These are phyloP conservation scores for Limnephilus rhombicus DNA, from an alignment of 2,888 invertebrate genomes.

Conservation along the genomic window DNA sequence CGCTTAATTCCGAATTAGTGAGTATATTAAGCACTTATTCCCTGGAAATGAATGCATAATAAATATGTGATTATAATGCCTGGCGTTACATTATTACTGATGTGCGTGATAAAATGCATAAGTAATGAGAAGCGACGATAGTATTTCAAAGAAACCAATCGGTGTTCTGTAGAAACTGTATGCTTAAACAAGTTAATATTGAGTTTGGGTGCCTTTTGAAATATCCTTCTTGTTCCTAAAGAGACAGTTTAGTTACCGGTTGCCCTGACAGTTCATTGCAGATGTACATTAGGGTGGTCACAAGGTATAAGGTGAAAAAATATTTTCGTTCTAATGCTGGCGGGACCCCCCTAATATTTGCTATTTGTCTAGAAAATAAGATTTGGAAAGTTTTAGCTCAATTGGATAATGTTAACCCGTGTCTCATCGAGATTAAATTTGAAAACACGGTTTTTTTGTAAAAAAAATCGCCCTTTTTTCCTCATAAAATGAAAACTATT, in stretches of 20 bases:
- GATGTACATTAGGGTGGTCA: too few relatives aligned
- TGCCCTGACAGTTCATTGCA: not conserved
- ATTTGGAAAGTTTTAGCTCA: too few relatives aligned
- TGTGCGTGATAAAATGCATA: slow-evolving; percentile 31
- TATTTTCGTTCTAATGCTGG: too few relatives aligned
- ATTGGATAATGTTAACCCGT: too few relatives aligned
- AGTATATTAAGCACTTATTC: not conserved
- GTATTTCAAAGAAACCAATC: slow-evolving; percentile 1
- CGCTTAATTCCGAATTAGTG: not conserved
- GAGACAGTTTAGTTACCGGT: not conserved
- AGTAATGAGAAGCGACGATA: not conserved
- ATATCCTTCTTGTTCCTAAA: not conserved
- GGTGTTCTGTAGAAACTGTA: not conserved
- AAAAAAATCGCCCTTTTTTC: too few relatives aligned
- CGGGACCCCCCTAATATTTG: too few relatives aligned
- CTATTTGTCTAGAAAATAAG: too few relatives aligned
- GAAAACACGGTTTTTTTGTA: too few relatives aligned
- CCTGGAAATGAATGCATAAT: not conserved
- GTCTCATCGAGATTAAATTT: too few relatives aligned
- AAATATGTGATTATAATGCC: not conserved
- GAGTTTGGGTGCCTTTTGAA: not conserved
- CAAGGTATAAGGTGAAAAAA: too few relatives aligned
- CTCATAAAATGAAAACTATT: too few relatives aligned
- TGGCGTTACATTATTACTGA: not conserved
- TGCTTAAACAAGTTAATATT: not conserved